Evolutionary conservation across 2,888 invertebrate genomes (phyloP), one percentile per base, ranked within the genome.

Genomic region (Tetrapedia diversipes): DNA sequence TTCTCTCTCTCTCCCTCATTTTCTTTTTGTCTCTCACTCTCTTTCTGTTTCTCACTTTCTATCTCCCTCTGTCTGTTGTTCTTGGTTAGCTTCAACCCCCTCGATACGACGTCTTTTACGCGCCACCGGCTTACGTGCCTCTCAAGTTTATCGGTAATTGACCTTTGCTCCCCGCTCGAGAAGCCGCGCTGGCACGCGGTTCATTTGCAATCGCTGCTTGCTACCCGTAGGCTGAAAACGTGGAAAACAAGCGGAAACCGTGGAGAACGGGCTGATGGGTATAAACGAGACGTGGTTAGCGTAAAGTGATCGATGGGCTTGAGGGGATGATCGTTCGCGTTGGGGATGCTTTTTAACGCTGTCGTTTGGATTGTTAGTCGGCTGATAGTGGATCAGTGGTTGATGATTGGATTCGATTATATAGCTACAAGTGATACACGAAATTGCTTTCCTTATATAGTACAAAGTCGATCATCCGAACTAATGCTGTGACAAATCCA

Each of bases 121-220:
- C 71, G 53, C 77, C 70, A 34, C 60, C 59, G 61, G 75, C 71
- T 80, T 75, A 82, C 78, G 75, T 76, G 73, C 70, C 49, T 39
- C 32, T 56, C 34, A 61, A 73, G 78, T 84, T 84, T 82, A 80
- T 79, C 84, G 84, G 82, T 77, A 82, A 84, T 84, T 82, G 84
- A 84, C 80, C 84, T 68, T 66, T 70, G 72, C 49, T 37, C 69
- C 63, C 54, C 56, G 64, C 69, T 76, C 73, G 75, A 77, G 51
- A 53, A 71, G 32, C 54, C 69, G 41, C 45, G 6, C 34, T 14
- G n/a, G 39, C 32, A 61, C 61, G 43, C 29, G 60, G 53, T 78
- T 79, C 56, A 77, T 77, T 77, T 59, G 53, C 61, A 51, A 59
- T 41, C 61, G 11, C 24, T 8, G 37, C 22, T 37, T 14, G 27